These are phyloP conservation scores for Bubo blakistoni DNA, from an alignment of 2,113 vertebrate species.

Conservation along the genomic window DNA sequence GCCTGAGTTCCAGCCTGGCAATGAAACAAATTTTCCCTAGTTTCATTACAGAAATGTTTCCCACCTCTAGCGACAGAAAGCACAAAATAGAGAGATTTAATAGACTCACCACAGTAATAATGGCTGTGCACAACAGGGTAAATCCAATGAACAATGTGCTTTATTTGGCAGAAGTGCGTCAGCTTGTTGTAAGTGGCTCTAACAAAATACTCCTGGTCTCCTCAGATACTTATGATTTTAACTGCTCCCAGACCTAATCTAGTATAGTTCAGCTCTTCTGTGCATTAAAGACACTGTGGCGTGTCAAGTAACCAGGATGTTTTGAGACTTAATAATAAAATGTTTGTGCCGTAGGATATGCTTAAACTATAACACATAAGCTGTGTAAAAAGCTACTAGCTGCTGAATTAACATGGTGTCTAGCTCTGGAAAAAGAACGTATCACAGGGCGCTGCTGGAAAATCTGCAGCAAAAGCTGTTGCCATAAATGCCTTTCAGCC, in stretches of 20 bases:
- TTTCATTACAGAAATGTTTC: slow-evolving; percentile 66
- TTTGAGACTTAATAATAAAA: slow-evolving; percentile 11
- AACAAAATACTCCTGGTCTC: slow-evolving; percentile 5
- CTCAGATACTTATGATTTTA: not conserved
- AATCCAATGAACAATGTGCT: slow-evolving; percentile 42
- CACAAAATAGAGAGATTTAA: slow-evolving; percentile 56
- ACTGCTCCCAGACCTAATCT: slow-evolving; percentile 3
- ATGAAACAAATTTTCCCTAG: slow-evolving; percentile 50
- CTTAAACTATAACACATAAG: not conserved
- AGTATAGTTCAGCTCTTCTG: slow-evolving; percentile 1
- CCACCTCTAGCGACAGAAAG: slow-evolving; percentile 56
- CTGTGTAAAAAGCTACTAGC: not conserved
- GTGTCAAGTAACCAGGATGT: not conserved
- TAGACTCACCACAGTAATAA: slow-evolving; percentile 62
- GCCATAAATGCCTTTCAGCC: not conserved
- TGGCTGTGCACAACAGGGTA: slow-evolving; percentile 41
- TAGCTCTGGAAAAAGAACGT: not conserved
- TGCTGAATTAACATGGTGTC: not conserved
- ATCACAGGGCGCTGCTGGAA: not conserved
- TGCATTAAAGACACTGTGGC: not conserved
- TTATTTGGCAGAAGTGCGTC: slow-evolving; percentile 51
- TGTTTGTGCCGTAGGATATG: not conserved
- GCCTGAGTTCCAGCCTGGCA: slow-evolving; percentile 41
- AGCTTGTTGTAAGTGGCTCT: slow-evolving; percentile 24
- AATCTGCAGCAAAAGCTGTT: not conserved